Conservation (phyloP, 2,888 invertebrate species). For the Heliconius ismenius region DNA sequence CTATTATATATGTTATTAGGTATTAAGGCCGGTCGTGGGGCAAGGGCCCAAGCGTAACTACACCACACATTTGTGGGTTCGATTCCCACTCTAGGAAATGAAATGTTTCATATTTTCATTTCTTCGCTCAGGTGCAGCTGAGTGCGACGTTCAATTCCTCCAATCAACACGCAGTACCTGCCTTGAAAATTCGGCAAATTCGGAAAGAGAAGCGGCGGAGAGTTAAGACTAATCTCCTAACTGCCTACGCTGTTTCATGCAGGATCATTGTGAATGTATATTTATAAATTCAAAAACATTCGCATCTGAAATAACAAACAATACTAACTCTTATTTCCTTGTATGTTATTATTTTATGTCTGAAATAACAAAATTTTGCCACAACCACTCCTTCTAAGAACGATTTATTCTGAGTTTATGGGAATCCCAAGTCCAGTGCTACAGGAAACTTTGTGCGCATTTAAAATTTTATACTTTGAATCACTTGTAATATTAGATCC, state of each 20-base stretch:
- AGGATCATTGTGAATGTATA: background rate
- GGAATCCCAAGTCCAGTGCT: constrained; percentile 9
- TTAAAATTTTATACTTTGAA: background rate
- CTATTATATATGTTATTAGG: no score
- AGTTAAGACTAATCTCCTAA: background rate
- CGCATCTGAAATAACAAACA: background rate
- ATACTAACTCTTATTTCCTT: constrained; percentile 2
- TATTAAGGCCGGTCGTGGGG: no score
- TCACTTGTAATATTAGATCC: background rate
- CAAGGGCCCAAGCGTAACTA: background rate
- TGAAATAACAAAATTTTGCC: constrained; percentile 2
- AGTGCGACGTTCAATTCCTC: background rate
- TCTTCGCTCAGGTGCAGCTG: background rate
- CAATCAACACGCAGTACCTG: background rate
- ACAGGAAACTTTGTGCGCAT: constrained; percentile 11
- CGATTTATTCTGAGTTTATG: background rate
- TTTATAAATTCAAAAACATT: background rate
- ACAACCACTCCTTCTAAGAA: constrained; percentile 4
- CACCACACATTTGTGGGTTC: background rate
- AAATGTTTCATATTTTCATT: background rate
- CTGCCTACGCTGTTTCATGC: background rate
- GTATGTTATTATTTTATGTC: no score
- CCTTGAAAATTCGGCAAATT: background rate
- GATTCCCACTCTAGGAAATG: background rate
- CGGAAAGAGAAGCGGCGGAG: background rate